Base-by-base conservation (phyloP, 2,888 invertebrate species). In the Dendrolimus pini region DNA sequence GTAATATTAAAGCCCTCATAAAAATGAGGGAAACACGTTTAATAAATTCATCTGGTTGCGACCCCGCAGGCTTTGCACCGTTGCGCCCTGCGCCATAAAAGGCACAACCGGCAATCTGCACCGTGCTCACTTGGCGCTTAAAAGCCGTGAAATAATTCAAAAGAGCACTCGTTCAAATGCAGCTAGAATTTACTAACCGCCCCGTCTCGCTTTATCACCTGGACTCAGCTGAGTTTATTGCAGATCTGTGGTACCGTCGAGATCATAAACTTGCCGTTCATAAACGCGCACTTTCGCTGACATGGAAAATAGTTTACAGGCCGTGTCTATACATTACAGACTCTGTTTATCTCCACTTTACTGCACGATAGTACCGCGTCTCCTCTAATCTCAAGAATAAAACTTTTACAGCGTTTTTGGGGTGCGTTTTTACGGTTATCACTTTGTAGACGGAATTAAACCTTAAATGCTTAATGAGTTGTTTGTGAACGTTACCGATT, bases 271-370 rank as follows among this genome's bases (percentile, higher is more conserved):
- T 67, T 54, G 59, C 65, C 12, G 57, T 66, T 77, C 78, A 81
- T 85, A 84, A 85, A 82, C 77, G 79, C 75, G 78, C 78, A 81
- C 82, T 86, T 86, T 85, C 76, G 88, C 86, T 86, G 88, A 88
- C 87, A 85, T 81, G 83, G 85, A 84, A 87, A 88, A 87, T 87
- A 87, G 88, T 88, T 87, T 86, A 87, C 82, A 83, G 78, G 82
- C 79, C 66, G 77, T 81, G 79, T 81, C 65, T 69, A 74, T 75
- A 68, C 77, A 73, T 78, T 75, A 80, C 77, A 75, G 74, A 75
- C 74, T 73, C 74, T 82, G 82, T 83, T 86, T 86, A 87, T 86
- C 85, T 77, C 69, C 68, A 68, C 70, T 85, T 85, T 83, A 85
- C 78, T 78, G 75, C 78, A 65, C 72, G 80, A 83, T 83, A 86